Conservation (phyloP, 2,797 vertebrate genomes). For the Phyllotis vaccarum region DNA sequence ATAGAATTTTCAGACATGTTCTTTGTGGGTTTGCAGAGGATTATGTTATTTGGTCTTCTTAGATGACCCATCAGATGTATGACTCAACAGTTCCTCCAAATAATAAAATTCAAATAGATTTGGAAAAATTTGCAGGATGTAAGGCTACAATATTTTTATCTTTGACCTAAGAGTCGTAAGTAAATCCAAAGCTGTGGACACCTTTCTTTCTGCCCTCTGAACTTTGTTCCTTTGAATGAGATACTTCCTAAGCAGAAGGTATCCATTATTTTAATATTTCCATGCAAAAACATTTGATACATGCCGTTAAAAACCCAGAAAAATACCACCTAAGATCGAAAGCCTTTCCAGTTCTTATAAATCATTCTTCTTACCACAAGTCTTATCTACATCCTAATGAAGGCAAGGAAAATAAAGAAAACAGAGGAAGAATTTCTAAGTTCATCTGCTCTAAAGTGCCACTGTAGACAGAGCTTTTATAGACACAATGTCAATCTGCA, state of each 20-base stretch:
- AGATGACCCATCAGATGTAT: conserved; percentile 14
- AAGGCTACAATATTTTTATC: background rate
- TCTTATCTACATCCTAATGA: background rate
- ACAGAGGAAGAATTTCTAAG: background rate
- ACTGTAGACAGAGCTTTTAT: background rate
- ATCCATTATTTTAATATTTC: background rate
- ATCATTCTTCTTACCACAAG: conserved; percentile 43
- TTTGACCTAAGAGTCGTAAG: conserved; percentile 40
- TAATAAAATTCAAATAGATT: conserved; percentile 30
- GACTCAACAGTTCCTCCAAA: conserved; percentile 8
- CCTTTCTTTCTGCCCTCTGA: conserved; percentile 18
- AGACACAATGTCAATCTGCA: background rate
- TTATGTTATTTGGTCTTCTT: conserved; percentile 44
- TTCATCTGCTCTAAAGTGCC: background rate
- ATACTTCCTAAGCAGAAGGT: conserved; percentile 39
- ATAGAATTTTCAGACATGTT: conserved; percentile 21
- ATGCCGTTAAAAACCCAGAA: conserved; percentile 25
- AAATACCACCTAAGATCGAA: conserved; percentile 33
- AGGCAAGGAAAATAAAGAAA: conserved; percentile 19
- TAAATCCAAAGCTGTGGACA: background rate
- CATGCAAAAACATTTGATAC: background rate
- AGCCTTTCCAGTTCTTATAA: background rate
- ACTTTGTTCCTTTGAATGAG: background rate
- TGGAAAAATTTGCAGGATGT: background rate
- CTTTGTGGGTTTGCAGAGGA: conserved; percentile 43